These are phyloP conservation scores for Pseudorhombus dupliciocellatus DNA, from an alignment of 2,113 vertebrate genomes.

Conservation along the genomic window DNA sequence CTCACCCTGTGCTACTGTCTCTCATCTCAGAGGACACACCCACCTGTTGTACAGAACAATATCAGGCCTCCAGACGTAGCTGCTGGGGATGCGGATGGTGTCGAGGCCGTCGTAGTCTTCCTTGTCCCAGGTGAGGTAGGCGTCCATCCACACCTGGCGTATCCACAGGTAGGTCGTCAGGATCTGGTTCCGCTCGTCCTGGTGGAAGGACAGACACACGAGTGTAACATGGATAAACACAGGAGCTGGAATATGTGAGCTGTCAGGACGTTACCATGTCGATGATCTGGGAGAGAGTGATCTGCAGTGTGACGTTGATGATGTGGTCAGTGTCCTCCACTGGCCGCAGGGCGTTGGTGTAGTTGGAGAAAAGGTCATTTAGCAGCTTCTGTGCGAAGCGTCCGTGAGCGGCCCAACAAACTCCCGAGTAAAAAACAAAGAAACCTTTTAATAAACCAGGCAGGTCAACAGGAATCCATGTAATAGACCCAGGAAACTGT, in stretches of 20 bases:
- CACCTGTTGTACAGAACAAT: constrained; percentile 95
- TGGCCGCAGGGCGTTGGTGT: constrained; percentile 88
- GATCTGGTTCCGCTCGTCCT: constrained; percentile 82
- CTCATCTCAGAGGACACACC: neutral
- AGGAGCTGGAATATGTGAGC: neutral
- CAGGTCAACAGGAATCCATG: no score
- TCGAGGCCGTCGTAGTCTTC: constrained; percentile 88
- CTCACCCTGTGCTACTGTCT: neutral
- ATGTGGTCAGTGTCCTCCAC: constrained; percentile 89
- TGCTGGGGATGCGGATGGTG: constrained; percentile 89
- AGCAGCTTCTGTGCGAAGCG: constrained; percentile 86
- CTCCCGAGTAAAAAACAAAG: constrained; percentile 59
- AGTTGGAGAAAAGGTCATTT: constrained; percentile 87
- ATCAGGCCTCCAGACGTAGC: constrained; percentile 90
- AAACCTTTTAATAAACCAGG: neutral
- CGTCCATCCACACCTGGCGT: constrained; percentile 90
- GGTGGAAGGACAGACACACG: neutral
- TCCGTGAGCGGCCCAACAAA: constrained; percentile 81
- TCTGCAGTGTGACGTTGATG: constrained; percentile 90
- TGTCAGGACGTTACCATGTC: constrained; percentile 85
- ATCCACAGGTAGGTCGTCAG: constrained; percentile 88
- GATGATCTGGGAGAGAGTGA: constrained; percentile 94
- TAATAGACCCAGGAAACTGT: neutral
- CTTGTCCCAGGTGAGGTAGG: constrained; percentile 87
- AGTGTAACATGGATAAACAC: neutral